A percentile compares a stretch with the other conserved stretches of the same genome.
phyloP scores from a whole-genome alignment of 2,113 vertebrate species.

The Phalacrocorax aristotelis region DNA sequence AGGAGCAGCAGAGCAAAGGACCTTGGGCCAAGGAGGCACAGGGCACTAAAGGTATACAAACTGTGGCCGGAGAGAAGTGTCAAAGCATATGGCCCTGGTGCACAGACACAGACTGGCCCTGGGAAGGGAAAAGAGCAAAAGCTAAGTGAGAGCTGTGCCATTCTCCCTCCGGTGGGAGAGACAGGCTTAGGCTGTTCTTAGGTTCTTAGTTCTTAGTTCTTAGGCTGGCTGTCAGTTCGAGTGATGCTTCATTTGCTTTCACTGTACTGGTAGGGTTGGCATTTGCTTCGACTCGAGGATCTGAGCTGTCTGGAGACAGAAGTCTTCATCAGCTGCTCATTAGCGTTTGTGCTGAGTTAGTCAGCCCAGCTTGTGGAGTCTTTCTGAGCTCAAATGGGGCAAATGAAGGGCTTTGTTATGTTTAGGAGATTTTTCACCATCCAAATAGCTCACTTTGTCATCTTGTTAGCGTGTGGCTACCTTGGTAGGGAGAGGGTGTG shows the following conservation, averaged over 20 bases:
- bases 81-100: not conserved
- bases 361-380: not conserved
- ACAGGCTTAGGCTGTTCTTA: not conserved
- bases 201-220: no score
- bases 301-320: not conserved
- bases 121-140: not conserved
- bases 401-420: not conserved
- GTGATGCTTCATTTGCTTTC: not conserved
- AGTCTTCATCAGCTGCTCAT: not conserved
- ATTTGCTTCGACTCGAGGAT: not conserved
- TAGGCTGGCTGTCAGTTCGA: not conserved
- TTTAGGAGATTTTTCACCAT: not conserved
- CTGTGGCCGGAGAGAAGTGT: not conserved
- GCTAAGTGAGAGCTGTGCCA: not conserved
- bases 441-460: not conserved
- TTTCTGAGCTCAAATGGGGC: not conserved
- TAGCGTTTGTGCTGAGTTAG: not conserved
- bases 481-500: not conserved
- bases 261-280: not conserved
- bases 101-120: accelerated
- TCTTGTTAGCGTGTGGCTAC: not conserved
- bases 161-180: accelerated
- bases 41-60: not conserved
- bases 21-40: not conserved
- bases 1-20: not conserved